Conservation (phyloP, 2,888 invertebrate species). For the Diloba caeruleocephala region DNA sequence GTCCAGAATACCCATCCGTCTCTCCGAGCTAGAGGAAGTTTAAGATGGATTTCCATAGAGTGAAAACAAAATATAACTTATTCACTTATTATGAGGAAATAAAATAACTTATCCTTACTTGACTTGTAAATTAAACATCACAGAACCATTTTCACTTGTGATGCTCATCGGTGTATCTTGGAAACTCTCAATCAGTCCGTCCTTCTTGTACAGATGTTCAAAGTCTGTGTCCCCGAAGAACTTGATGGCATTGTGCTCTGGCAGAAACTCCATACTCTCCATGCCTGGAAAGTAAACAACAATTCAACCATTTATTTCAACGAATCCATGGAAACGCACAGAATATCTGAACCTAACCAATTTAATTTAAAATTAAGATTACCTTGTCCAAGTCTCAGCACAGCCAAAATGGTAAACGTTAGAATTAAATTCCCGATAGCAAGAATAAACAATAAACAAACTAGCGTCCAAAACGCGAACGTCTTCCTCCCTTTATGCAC, state of each 20-base stretch:
- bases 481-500: constrained; percentile 88
- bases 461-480: constrained; percentile 94
- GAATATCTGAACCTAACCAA: too few relatives aligned
- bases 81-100: too few relatives aligned
- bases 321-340: too few relatives aligned
- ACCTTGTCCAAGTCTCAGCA: constrained; percentile 93
- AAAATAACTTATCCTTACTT: constrained; percentile 63
- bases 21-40: too few relatives aligned
- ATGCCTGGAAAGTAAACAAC: constrained; percentile 87
- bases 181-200: constrained; percentile 90
- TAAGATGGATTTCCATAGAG: too few relatives aligned
- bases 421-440: constrained; percentile 94
- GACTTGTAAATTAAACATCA: constrained; percentile 77
- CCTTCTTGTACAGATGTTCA: constrained; percentile 93
- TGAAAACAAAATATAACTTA: too few relatives aligned
- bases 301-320: too few relatives aligned
- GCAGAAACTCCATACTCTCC: constrained; percentile 95
- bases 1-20: too few relatives aligned
- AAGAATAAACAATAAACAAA: constrained; percentile 91
- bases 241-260: constrained; percentile 92
- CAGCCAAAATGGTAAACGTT: constrained; percentile 94
- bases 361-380: constrained; percentile 23
- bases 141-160: constrained; percentile 80
- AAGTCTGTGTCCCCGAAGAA: constrained; percentile 94
- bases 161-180: constrained; percentile 75